Percentiles rank a stretch among this genome's conserved stretches.
phyloP scores from a whole-genome alignment of 2,888 invertebrate species.

The Diarsia rubi region DNA sequence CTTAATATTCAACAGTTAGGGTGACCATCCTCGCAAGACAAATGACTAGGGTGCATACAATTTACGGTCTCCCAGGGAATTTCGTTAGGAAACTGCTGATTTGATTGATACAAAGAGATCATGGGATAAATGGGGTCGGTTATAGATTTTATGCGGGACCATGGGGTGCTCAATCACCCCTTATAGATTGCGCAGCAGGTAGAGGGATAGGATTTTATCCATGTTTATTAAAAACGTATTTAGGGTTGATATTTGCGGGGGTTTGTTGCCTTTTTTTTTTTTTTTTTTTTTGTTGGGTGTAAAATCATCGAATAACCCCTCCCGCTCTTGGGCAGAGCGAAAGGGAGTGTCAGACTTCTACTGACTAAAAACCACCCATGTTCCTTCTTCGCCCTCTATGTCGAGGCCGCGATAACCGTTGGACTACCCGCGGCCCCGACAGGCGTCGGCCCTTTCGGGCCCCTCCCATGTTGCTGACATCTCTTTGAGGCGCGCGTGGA shows the following conservation, averaged over 20 bases:
- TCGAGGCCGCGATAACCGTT: too few relatives aligned
- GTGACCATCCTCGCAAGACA: constrained; percentile 66
- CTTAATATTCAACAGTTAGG: constrained; percentile 61
- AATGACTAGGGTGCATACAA: constrained; percentile 73
- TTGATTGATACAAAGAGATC: constrained; percentile 73
- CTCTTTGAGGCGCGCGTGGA: too few relatives aligned
- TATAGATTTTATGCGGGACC: constrained; percentile 42
- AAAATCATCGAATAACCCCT: too few relatives aligned
- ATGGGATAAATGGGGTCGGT: constrained; percentile 60
- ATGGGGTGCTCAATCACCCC: constrained; percentile 39
- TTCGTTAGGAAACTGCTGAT: constrained; percentile 69
- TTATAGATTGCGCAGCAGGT: constrained; percentile 33
- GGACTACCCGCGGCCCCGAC: too few relatives aligned
- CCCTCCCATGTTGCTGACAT: too few relatives aligned
- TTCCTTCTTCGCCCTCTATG: too few relatives aligned
- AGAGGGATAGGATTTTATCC: constrained; percentile 22
- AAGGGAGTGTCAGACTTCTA: too few relatives aligned
- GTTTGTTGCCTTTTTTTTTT: too few relatives aligned
- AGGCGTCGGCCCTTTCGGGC: too few relatives aligned
- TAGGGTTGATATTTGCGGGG: constrained; percentile 3
- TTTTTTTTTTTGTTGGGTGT: too few relatives aligned
- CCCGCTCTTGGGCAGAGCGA: too few relatives aligned
- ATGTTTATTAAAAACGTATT: constrained; percentile 54
- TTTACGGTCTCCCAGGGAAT: constrained; percentile 62
- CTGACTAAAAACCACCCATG: too few relatives aligned